Percentiles rank a stretch among this genome's conserved stretches.
Evolutionary conservation across 2,113 vertebrate genomes (phyloP).

Genomic region (Gallinago paraguaiae): DNA sequence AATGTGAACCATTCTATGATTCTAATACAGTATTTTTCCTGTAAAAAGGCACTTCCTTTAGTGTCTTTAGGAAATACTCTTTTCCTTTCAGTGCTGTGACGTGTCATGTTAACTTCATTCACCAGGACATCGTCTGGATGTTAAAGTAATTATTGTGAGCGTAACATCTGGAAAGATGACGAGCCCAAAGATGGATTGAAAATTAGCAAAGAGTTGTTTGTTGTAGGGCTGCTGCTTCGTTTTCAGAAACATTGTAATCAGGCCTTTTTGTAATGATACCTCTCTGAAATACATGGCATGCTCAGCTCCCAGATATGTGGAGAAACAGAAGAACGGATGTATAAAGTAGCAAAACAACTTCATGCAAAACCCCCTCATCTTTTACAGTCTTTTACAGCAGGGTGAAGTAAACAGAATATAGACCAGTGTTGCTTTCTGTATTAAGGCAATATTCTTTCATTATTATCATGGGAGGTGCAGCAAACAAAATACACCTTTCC

Average conservation of each 20-base stretch:
- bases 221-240: background rate
- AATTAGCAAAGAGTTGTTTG: background rate
- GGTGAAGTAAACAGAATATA: background rate
- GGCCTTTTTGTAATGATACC: background rate
- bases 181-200: background rate
- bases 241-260: background rate
- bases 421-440: background rate
- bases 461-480: background rate
- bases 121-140: background rate
- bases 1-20: background rate
- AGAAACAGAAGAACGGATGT: background rate
- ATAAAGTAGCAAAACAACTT: background rate
- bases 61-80: background rate
- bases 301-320: background rate
- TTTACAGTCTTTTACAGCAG: background rate
- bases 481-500: background rate
- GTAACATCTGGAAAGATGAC: background rate
- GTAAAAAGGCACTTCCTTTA: background rate
- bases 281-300: background rate
- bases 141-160: background rate
- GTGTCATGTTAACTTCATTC: background rate
- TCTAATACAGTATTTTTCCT: background rate
- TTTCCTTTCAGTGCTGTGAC: background rate
- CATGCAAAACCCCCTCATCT: background rate
- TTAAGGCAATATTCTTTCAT: background rate